A percentile compares a stretch with the other conserved stretches of the same genome.
Evolutionary conservation across 2,797 vertebrate genomes (phyloP).

Genomic region (Yasuhikotakia modesta): DNA sequence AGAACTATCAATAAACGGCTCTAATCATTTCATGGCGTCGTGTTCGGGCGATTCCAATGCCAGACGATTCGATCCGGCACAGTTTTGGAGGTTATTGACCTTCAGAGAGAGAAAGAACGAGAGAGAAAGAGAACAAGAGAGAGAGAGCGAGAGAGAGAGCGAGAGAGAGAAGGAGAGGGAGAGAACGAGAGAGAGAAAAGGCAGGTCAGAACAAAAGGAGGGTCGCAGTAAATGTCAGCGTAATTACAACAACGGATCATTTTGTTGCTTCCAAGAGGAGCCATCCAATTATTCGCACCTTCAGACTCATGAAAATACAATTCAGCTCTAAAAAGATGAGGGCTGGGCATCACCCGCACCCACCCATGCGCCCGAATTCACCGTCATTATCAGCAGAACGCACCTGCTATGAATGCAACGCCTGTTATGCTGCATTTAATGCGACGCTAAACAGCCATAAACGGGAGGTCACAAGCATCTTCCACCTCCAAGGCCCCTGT

Average conservation of each 20-base stretch:
- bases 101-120: slow-evolving; percentile 24
- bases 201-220: slow-evolving; percentile 30
- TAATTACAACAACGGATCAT: slow-evolving; percentile 38
- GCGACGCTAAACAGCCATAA: slow-evolving; percentile 39
- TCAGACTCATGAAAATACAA: slow-evolving; percentile 1
- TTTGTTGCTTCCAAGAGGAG: slow-evolving; percentile 27
- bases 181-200: not conserved
- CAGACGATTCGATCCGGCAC: slow-evolving; percentile 27
- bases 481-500: slow-evolving; percentile 4
- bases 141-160: not conserved
- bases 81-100: slow-evolving; percentile 37
- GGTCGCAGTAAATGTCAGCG: slow-evolving; percentile 32
- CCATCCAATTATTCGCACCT: slow-evolving; percentile 18
- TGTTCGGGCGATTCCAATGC: slow-evolving; percentile 5
- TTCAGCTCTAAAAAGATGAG: not conserved
- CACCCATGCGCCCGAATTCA: slow-evolving; percentile 31
- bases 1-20: slow-evolving; percentile 21
- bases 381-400: slow-evolving; percentile 38
- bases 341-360: not conserved
- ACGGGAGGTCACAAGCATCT: slow-evolving; percentile 22
- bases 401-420: slow-evolving; percentile 40
- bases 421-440: slow-evolving; percentile 35
- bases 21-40: slow-evolving; percentile 36
- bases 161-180: slow-evolving; percentile 8
- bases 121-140: no score